phyloP scores from a whole-genome alignment of 2,113 vertebrate species.

The Sylvilagus bachmani region DNA sequence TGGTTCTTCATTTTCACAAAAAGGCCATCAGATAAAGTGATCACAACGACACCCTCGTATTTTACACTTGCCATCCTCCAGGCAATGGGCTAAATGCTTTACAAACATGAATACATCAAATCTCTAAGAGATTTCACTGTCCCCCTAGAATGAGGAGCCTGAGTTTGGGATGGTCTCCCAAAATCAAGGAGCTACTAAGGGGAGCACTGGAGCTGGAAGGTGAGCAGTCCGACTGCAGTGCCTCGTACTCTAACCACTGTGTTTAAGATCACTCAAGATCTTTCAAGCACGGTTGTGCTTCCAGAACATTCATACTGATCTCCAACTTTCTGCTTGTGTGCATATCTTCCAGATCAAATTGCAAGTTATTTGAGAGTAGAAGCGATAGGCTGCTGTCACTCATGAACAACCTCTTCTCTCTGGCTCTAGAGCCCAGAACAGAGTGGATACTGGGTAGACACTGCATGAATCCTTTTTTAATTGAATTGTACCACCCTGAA shows the following conservation, averaged over 20 bases:
- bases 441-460: background rate
- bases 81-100: background rate
- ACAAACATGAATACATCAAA: background rate
- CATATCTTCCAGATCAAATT: conserved; percentile 39
- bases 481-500: background rate
- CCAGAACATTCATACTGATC: conserved; percentile 1
- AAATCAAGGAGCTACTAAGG: background rate
- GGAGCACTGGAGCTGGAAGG: background rate
- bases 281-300: conserved; percentile 17
- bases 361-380: conserved; percentile 33
- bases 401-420: background rate
- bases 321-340: background rate
- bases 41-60: background rate
- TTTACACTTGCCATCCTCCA: background rate
- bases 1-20: conserved; percentile 34
- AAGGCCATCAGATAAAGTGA: background rate
- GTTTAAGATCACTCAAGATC: conserved; percentile 46
- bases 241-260: background rate
- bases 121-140: background rate
- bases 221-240: background rate
- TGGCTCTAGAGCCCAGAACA: background rate
- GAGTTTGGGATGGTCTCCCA: background rate
- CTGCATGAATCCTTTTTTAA: conserved; percentile 32
- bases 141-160: background rate
- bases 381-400: background rate